These are phyloP conservation scores for Pocillopora grandis DNA, from an alignment of 92 coral and sea anemone genomes.

Conservation along the genomic window DNA sequence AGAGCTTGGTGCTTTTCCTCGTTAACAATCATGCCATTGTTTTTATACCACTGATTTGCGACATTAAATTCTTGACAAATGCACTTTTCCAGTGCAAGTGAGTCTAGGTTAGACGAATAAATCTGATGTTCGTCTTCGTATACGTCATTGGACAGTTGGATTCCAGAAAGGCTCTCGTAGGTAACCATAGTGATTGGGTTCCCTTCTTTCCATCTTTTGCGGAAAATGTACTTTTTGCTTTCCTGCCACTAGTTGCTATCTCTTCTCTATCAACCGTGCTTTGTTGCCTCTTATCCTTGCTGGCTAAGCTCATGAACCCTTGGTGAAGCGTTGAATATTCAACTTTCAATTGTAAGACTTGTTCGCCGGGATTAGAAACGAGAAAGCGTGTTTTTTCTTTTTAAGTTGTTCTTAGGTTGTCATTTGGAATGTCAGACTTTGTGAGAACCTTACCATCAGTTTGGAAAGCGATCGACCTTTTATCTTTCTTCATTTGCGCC, in stretches of 20 bases:
- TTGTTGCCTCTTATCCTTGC: neutral
- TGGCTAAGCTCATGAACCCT: neutral
- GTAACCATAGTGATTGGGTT: neutral
- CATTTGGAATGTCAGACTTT: neutral
- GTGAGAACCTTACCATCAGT: neutral
- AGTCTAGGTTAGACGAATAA: no score
- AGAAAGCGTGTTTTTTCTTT: neutral
- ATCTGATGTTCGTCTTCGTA: no score
- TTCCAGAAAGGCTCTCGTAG: neutral
- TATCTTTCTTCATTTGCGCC: neutral
- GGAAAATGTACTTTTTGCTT: neutral
- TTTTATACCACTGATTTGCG: no score
- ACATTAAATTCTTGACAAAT: no score
- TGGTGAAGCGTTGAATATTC: neutral
- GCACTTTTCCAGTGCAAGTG: no score
- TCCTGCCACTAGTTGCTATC: neutral
- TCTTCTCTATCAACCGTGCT: neutral
- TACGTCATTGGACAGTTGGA: neutral
- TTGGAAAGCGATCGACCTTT: neutral
- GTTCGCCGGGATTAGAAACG: neutral
- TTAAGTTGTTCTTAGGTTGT: neutral
- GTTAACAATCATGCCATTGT: no score
- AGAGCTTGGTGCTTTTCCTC: no score
- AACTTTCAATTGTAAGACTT: neutral
- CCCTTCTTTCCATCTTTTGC: neutral